These are phyloP conservation scores for Neoscelio sp. DNA, from an alignment of 2,888 invertebrate species.

Conservation along the genomic window DNA sequence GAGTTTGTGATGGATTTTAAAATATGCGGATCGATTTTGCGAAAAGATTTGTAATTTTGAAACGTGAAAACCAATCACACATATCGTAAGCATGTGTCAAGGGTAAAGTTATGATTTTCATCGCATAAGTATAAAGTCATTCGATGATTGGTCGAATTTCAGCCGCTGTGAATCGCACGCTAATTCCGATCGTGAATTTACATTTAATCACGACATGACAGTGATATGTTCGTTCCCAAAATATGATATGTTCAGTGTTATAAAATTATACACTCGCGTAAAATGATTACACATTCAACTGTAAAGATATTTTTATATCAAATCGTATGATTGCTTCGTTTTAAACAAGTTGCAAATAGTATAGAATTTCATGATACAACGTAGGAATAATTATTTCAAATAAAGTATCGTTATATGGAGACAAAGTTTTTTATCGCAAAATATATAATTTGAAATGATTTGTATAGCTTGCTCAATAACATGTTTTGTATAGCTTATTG, in stretches of 20 bases:
- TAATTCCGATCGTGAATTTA: slow-evolving; percentile 23
- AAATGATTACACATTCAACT: slow-evolving; percentile 9
- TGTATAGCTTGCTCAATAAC: too few relatives aligned
- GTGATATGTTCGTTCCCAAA: not conserved
- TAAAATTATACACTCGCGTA: slow-evolving; percentile 12
- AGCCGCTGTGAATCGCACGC: not conserved
- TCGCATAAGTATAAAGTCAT: slow-evolving; percentile 27
- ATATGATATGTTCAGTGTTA: slow-evolving; percentile 14
- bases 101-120: slow-evolving; percentile 32
- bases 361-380: too few relatives aligned
- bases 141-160: slow-evolving; percentile 30
- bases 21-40: slow-evolving; percentile 28
- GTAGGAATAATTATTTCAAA: too few relatives aligned
- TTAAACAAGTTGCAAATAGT: too few relatives aligned
- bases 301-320: too few relatives aligned
- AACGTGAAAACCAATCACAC: slow-evolving; percentile 22
- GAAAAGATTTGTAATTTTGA: slow-evolving; percentile 41
- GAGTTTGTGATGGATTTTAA: slow-evolving; percentile 12
- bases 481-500: too few relatives aligned
- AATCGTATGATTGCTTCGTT: too few relatives aligned
- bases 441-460: too few relatives aligned
- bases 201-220: slow-evolving; percentile 26
- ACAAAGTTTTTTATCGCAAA: too few relatives aligned
- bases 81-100: slow-evolving; percentile 4
- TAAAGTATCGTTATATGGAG: too few relatives aligned